phyloP scores from a whole-genome alignment of 2,113 vertebrate genomes.

The Halichoeres trimaculatus region DNA sequence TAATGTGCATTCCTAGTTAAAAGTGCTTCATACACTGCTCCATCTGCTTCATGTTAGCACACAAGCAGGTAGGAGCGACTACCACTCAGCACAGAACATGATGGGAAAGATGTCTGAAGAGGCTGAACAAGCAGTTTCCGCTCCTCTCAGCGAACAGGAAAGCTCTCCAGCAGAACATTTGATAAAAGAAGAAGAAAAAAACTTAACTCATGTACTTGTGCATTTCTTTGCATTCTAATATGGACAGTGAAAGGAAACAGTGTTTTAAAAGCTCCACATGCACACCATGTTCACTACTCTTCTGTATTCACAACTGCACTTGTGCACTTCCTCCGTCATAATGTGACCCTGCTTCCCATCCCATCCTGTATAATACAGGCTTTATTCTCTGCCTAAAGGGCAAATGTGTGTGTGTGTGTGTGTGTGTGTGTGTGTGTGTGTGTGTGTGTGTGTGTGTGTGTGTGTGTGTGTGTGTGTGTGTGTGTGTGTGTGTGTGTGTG shows the following conservation, averaged over 20 bases:
- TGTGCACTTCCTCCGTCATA: conserved; percentile 30
- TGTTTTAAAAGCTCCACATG: not conserved
- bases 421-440: conserved; percentile 5
- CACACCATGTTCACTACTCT: not conserved
- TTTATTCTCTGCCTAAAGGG: conserved; percentile 43
- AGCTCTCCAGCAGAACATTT: too few relatives aligned
- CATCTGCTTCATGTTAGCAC: too few relatives aligned
- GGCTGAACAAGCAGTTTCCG: too few relatives aligned
- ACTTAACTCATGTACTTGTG: too few relatives aligned
- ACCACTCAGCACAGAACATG: too few relatives aligned
- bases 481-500: conserved; percentile 21
- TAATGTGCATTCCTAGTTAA: too few relatives aligned
- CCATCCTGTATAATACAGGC: conserved; percentile 35
- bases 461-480: not conserved
- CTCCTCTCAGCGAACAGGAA: too few relatives aligned
- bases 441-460: not conserved
- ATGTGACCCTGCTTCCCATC: conserved; percentile 20
- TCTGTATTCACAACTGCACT: conserved; percentile 20
- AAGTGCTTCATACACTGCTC: too few relatives aligned
- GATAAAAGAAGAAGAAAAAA: too few relatives aligned
- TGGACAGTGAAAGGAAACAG: not conserved
- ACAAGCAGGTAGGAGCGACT: too few relatives aligned
- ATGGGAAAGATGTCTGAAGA: too few relatives aligned
- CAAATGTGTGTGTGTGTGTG: conserved; percentile 30
- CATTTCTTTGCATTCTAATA: not conserved